Base-by-base conservation (phyloP, 2,113 vertebrate species). In the Bubo blakistoni region DNA sequence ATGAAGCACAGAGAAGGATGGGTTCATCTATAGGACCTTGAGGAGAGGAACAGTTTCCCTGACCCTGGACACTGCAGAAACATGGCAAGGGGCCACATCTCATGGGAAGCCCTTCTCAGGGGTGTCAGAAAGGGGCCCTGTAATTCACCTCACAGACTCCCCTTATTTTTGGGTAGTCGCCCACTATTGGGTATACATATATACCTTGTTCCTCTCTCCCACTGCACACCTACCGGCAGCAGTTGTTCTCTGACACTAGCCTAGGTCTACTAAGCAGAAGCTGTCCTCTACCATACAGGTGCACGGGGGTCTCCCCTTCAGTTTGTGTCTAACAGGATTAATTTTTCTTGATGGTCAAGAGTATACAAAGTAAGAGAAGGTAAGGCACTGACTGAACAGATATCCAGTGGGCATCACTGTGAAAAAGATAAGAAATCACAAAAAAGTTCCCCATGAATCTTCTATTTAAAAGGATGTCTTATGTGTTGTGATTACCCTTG, bases 281-380 rank as follows among this genome's bases (percentile, higher is more conserved):
- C 30, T 66, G 13, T 62, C 27, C 74, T 63, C 58, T 49, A 11
- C 34, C 27, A 3, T 12, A 16, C 7, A 46, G 32, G 24, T 47
- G 36, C 57, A 7, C 1, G 0, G 20, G 24, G 10, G 0, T 59
- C 18, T 86, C 51, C 20, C 38, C 25, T 55, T 58, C 3, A 6
- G 7, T 77, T 88, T 86, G 16, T 32, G 27, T 65, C 62, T 84
- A 81, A 59, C 26, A 30, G 47, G 91, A 79, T 44, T 86, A 65
- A 38, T 93, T 96, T 88, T 78, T 78, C 70, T 82, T 88, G 84
- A 78, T 57, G 11, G 24, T 89, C 65, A 69, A 74, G 86, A 63
- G 88, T 65, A 81, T 47, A 32, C 10, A 9, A 94, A 91, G 30
- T 51, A 36, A 71, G 63, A 73, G 86, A 73, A 89, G 59, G 19